Evolutionary conservation across 92 coral and sea anemone genomes (phyloP).

Genomic region (Epizoanthus illoricatus): DNA sequence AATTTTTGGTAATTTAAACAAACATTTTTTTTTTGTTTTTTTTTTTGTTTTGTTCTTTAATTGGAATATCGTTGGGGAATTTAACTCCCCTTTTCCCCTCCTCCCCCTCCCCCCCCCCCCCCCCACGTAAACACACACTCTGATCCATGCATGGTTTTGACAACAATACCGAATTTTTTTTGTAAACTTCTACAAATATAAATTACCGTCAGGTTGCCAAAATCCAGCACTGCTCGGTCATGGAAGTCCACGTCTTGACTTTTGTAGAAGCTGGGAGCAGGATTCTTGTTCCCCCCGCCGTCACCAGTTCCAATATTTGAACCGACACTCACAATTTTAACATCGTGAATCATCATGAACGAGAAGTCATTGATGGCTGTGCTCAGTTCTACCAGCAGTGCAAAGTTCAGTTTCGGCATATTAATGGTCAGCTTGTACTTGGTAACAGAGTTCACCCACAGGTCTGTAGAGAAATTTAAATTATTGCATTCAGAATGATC

Average conservation of each 20-base stretch:
- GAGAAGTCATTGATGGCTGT: constrained; percentile 88
- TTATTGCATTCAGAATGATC: too few relatives aligned
- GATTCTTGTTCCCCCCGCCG: constrained; percentile 22
- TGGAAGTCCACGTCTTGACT: constrained; percentile 59
- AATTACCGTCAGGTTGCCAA: constrained; percentile 81
- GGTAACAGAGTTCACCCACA: constrained; percentile 59
- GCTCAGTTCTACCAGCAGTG: constrained; percentile 71
- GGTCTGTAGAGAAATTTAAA: constrained; percentile 45
- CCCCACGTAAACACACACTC: too few relatives aligned
- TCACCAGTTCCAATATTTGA: constrained; percentile 41
- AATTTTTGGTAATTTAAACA: too few relatives aligned
- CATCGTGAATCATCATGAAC: constrained; percentile 69
- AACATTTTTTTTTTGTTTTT: too few relatives aligned
- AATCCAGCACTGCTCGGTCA: constrained; percentile 82
- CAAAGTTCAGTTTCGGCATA: constrained; percentile 77
- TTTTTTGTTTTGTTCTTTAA: too few relatives aligned
- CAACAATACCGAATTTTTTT: not conserved
- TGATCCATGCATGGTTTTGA: too few relatives aligned
- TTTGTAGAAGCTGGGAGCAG: constrained; percentile 55
- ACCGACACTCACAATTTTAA: constrained; percentile 41
- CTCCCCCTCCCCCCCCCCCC: too few relatives aligned
- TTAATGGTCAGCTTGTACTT: constrained; percentile 73
- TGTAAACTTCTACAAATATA: not conserved
- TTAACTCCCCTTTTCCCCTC: too few relatives aligned
- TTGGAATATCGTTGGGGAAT: too few relatives aligned